These are phyloP conservation scores for Nomada fucata DNA, from an alignment of 2,888 invertebrate species.

Conservation along the genomic window DNA sequence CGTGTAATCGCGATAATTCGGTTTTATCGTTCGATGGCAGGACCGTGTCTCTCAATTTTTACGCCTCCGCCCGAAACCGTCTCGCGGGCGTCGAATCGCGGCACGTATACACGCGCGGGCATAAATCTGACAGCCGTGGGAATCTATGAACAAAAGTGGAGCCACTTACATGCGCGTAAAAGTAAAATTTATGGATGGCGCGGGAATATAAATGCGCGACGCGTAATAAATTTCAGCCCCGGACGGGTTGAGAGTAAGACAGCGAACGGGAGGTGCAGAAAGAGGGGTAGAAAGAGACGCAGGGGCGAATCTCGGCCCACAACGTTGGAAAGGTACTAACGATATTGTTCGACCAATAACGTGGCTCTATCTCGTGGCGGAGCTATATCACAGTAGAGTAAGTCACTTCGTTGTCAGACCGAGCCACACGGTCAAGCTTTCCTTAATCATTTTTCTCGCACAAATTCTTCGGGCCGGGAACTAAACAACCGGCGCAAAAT, in stretches of 20 bases:
- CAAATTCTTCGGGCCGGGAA: no score
- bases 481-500: no score
- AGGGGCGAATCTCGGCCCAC: constrained; percentile 36
- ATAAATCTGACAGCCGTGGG: constrained; percentile 78
- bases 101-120: constrained; percentile 51
- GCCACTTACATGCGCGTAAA: constrained; percentile 79
- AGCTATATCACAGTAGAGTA: neutral
- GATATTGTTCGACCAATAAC: constrained; percentile 73
- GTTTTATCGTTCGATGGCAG: constrained; percentile 31
- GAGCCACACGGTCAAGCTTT: no score
- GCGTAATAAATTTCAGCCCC: constrained; percentile 76
- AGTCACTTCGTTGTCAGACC: neutral
- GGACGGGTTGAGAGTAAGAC: constrained; percentile 31
- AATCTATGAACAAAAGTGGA: constrained; percentile 81
- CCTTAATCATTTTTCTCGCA: no score
- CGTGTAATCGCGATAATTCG: constrained; percentile 16
- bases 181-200: constrained; percentile 77
- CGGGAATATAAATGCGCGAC: constrained; percentile 78
- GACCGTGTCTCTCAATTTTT: constrained; percentile 34
- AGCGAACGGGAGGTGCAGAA: constrained; percentile 17
- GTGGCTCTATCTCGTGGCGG: neutral
- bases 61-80: constrained; percentile 37
- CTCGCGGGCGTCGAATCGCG: constrained; percentile 58
- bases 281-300: constrained; percentile 10
- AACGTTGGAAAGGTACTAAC: constrained; percentile 71